Conservation (phyloP, 2,888 invertebrate species). For the Agrotis ipsilon region DNA sequence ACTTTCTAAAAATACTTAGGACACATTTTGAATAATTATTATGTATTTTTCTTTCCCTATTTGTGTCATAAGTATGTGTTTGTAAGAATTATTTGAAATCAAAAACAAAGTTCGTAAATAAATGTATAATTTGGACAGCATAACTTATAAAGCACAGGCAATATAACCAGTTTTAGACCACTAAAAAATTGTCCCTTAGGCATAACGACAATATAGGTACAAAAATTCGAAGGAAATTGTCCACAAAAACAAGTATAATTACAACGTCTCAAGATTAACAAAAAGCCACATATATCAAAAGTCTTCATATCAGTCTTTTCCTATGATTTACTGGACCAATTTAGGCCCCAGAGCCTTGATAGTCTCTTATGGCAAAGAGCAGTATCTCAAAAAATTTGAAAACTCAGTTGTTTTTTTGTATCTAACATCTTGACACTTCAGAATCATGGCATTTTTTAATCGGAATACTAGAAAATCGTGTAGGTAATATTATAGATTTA, state of each 20-base stretch:
- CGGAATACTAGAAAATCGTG: not conserved
- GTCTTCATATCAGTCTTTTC: conserved; percentile 72
- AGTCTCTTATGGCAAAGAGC: not conserved
- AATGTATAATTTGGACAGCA: too few species aligned
- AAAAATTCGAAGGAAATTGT: conserved; percentile 18
- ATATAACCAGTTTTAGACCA: not conserved
- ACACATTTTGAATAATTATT: too few species aligned
- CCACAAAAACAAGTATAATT: conserved; percentile 50
- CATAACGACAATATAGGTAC: not conserved
- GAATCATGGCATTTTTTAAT: not conserved
- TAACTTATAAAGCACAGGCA: too few species aligned
- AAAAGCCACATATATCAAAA: conserved; percentile 72
- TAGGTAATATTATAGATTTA: too few species aligned
- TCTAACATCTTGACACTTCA: not conserved
- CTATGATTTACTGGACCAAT: conserved; percentile 87
- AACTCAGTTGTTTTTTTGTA: not conserved
- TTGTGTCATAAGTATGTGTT: too few species aligned
- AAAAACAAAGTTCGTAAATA: too few species aligned
- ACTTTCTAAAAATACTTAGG: too few species aligned
- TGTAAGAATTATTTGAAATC: too few species aligned
- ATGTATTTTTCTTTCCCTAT: too few species aligned
- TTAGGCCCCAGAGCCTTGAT: conserved; percentile 81
- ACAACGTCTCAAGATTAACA: conserved; percentile 50
- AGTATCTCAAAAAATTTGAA: not conserved
- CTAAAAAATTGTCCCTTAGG: conserved; percentile 1